Percentiles rank a stretch among this genome's conserved stretches.
phyloP scores from a whole-genome alignment of 2,797 vertebrate species.

The Pachyuromys duprasi region DNA sequence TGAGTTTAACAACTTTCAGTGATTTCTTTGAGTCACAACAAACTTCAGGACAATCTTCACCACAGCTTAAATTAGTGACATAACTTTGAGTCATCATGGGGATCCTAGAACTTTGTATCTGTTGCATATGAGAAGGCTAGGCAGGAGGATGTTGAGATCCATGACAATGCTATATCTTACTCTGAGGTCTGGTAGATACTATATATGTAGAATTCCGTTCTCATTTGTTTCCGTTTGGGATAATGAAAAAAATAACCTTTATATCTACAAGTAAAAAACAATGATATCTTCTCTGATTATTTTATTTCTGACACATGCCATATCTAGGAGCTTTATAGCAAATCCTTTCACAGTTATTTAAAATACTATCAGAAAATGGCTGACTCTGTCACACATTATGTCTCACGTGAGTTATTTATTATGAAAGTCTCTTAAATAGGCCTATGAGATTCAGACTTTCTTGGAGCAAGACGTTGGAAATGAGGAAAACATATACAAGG shows the following conservation, averaged over 20 bases:
- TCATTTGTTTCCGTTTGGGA: neutral
- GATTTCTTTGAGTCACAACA: neutral
- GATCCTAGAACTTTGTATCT: neutral
- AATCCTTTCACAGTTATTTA: neutral
- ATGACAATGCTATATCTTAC: neutral
- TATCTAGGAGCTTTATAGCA: neutral
- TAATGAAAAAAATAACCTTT: neutral
- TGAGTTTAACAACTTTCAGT: neutral
- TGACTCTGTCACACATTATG: neutral
- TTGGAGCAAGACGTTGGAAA: neutral
- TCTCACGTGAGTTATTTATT: neutral
- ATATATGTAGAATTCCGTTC: neutral
- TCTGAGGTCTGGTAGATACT: neutral
- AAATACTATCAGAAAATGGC: neutral
- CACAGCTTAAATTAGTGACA: neutral
- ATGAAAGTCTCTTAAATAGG: neutral
- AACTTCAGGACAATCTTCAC: neutral
- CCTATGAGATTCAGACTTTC: neutral
- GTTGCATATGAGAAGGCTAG: neutral
- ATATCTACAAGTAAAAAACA: neutral
- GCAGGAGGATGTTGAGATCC: neutral
- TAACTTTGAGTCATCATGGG: neutral
- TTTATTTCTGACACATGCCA: neutral
- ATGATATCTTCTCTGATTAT: neutral
- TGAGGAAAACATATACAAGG: neutral